Evolutionary conservation across 2,113 vertebrate genomes (phyloP).

Genomic region (Ochotona curzoniae): DNA sequence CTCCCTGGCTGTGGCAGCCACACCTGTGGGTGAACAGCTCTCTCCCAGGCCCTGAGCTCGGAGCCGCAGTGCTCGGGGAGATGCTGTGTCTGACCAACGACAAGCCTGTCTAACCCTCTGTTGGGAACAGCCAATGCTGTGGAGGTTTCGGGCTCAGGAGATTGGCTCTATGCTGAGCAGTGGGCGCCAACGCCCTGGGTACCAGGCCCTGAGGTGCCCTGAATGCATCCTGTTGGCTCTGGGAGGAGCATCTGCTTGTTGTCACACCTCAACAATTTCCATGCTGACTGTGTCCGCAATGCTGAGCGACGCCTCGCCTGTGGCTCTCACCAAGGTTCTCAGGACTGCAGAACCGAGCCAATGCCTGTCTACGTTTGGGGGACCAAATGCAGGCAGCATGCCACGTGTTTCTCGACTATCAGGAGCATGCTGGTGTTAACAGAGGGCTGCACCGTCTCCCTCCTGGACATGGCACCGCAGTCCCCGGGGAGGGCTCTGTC

Average conservation of each 20-base stretch:
- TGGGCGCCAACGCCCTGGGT: neutral
- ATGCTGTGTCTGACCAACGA: neutral
- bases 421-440: neutral
- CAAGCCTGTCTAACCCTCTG: neutral
- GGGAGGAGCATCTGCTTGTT: neutral
- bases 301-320: neutral
- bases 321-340: neutral
- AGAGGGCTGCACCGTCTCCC: neutral
- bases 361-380: neutral
- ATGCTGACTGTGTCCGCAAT: neutral
- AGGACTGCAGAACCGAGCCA: neutral
- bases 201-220: neutral
- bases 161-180: neutral
- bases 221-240: neutral
- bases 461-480: neutral
- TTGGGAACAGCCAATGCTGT: neutral
- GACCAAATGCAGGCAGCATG: neutral
- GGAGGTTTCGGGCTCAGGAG: neutral
- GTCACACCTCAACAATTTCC: neutral
- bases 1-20: slow-evolving; percentile 8
- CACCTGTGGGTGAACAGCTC: neutral
- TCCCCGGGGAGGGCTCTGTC: neutral
- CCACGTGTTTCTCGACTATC: neutral
- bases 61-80: too few relatives aligned
- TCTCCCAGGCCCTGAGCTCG: neutral